A percentile compares a stretch with the other conserved stretches of the same genome.
Evolutionary conservation across 1,140 invertebrate genomes (phyloP).

Genomic region (Adelges cooleyi): DNA sequence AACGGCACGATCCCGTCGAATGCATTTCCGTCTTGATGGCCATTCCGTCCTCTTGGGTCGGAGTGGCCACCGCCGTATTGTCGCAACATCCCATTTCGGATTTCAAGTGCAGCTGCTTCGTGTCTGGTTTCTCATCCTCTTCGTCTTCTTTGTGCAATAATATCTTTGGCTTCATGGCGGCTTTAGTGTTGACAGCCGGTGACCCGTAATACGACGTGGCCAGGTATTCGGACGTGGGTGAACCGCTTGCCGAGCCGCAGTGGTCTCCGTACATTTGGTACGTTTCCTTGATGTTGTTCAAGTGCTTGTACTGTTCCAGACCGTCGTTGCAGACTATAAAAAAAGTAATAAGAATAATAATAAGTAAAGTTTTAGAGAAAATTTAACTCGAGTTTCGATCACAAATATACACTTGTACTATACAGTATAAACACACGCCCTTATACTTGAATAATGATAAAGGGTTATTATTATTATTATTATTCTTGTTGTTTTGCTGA

Average conservation of each 20-base stretch:
- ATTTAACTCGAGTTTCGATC: no score
- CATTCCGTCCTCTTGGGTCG: constrained; percentile 2
- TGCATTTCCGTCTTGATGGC: constrained; percentile 26
- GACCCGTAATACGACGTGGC: background rate
- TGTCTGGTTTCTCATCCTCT: constrained; percentile 22
- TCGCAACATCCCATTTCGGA: constrained; percentile 27
- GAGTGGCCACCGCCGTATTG: background rate
- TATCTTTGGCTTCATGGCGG: constrained; percentile 47
- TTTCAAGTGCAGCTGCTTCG: constrained; percentile 30
- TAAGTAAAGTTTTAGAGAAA: background rate
- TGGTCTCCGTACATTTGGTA: constrained; percentile 31
- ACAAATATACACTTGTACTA: no score
- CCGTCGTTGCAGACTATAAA: constrained; percentile 20
- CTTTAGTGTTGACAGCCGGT: constrained; percentile 30
- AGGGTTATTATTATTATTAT: no score
- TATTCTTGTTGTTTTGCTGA: constrained; percentile 9
- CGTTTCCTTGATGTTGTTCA: background rate
- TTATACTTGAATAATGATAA: no score
- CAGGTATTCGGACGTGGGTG: constrained; percentile 8
- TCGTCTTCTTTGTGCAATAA: constrained; percentile 35
- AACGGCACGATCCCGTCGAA: constrained; percentile 9
- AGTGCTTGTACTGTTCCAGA: constrained; percentile 21
- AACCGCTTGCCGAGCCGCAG: background rate
- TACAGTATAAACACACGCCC: no score
- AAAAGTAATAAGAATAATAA: background rate